Conservation (phyloP, 2,888 invertebrate genomes). For the Caenorhabditis angaria region DNA sequence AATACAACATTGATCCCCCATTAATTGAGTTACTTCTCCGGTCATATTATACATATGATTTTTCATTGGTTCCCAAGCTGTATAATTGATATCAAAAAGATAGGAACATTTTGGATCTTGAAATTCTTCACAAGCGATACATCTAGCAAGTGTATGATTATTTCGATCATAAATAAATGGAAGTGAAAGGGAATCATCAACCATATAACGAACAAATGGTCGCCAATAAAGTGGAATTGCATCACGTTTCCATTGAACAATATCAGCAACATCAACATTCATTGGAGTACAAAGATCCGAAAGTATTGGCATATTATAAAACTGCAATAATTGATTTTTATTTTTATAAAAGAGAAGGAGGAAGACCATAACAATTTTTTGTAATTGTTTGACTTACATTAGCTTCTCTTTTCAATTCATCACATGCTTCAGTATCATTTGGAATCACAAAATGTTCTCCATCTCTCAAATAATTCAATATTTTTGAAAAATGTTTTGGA, state of each 20-base stretch:
- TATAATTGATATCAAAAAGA: conserved; percentile 63
- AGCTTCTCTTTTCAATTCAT: conserved; percentile 62
- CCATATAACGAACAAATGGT: conserved; percentile 62
- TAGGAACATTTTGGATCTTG: conserved; percentile 65
- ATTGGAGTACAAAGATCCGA: conserved; percentile 51
- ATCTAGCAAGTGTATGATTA: conserved; percentile 61
- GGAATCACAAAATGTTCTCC: conserved; percentile 54
- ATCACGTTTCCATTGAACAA: conserved; percentile 61
- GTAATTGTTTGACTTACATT: conserved; percentile 36
- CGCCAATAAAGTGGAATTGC: conserved; percentile 65
- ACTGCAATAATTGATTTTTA: conserved; percentile 48
- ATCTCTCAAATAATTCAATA: conserved; percentile 62
- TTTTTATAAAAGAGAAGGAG: neutral
- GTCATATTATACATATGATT: conserved; percentile 66
- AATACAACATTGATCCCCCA: conserved; percentile 61
- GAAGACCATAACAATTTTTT: neutral
- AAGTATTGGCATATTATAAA: conserved; percentile 57
- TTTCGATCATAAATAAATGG: conserved; percentile 67
- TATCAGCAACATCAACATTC: conserved; percentile 36
- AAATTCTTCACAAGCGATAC: conserved; percentile 66
- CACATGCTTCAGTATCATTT: conserved; percentile 51
- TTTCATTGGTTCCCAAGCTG: conserved; percentile 63
- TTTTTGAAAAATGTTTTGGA: conserved; percentile 57
- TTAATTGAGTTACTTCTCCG: conserved; percentile 61
- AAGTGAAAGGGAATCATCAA: conserved; percentile 61